Conservation (phyloP, 2,797 vertebrate species). For the Diceros bicornis region DNA sequence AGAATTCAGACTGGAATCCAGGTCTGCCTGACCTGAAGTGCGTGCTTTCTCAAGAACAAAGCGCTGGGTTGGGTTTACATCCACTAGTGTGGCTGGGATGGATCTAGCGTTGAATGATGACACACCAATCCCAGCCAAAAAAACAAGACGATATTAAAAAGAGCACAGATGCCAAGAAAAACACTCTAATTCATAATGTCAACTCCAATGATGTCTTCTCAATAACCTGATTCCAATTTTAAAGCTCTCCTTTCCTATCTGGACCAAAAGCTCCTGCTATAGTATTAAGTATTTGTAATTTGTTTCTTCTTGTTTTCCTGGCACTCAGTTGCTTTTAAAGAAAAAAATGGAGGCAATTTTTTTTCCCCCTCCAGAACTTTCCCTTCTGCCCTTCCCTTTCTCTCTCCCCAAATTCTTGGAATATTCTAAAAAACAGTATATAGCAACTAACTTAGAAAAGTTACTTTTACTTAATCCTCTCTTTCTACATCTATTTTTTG, state of each 20-base stretch:
- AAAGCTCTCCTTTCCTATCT: background rate
- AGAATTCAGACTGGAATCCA: background rate
- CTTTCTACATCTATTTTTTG: background rate
- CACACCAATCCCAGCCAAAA: background rate
- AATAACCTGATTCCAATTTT: background rate
- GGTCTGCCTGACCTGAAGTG: background rate
- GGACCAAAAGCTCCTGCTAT: background rate
- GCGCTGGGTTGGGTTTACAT: background rate
- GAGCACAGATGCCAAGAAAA: background rate
- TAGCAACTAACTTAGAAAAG: background rate
- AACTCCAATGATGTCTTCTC: background rate
- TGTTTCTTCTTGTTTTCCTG: background rate
- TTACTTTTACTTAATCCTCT: conserved; percentile 18
- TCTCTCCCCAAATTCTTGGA: background rate
- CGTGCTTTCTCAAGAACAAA: background rate
- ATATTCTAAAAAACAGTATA: background rate
- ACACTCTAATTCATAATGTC: background rate
- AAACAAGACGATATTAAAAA: background rate
- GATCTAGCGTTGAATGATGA: background rate
- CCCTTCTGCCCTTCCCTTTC: background rate
- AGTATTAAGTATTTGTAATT: background rate
- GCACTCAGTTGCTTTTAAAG: background rate
- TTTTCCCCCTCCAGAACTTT: background rate
- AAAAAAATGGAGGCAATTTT: background rate
- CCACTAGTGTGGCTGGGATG: background rate